Evolutionary conservation across 2,888 invertebrate genomes (phyloP).

Genomic region (Apamea sordens): DNA sequence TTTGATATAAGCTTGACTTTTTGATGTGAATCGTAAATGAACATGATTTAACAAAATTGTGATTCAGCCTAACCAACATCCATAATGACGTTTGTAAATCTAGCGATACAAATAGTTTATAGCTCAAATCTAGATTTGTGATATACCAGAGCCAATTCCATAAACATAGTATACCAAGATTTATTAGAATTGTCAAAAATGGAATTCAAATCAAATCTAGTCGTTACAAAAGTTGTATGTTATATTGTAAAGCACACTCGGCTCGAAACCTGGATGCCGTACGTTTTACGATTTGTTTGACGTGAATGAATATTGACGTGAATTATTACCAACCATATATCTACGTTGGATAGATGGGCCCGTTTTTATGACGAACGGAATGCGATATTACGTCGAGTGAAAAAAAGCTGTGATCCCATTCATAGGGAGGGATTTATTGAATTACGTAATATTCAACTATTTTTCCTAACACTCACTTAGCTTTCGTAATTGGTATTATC

Average conservation of each 20-base stretch:
- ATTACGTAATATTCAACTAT: conserved; percentile 64
- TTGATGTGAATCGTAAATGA: not conserved
- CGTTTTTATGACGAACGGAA: conserved; percentile 82
- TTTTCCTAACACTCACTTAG: conserved; percentile 30
- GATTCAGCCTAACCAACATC: not conserved
- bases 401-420: conserved; percentile 79
- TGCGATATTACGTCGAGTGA: conserved; percentile 76
- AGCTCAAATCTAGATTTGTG: conserved; percentile 17
- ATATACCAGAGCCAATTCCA: not conserved
- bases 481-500: conserved; percentile 59
- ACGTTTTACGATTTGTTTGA: conserved; percentile 84
- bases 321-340: conserved; percentile 81
- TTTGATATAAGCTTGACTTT: not conserved
- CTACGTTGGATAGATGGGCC: conserved; percentile 74
- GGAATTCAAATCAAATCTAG: conserved; percentile 50
- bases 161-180: conserved; percentile 11
- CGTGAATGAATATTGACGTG: conserved; percentile 82
- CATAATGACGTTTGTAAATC: not conserved
- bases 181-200: conserved; percentile 50
- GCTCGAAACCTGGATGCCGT: conserved; percentile 54
- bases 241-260: conserved; percentile 54
- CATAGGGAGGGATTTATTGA: conserved; percentile 79
- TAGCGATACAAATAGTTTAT: conserved; percentile 5
- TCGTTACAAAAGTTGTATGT: conserved; percentile 42
- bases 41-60: not conserved